These are phyloP conservation scores for Caenorhabditis virilis DNA, from an alignment of 2,888 invertebrate genomes.

Conservation along the genomic window DNA sequence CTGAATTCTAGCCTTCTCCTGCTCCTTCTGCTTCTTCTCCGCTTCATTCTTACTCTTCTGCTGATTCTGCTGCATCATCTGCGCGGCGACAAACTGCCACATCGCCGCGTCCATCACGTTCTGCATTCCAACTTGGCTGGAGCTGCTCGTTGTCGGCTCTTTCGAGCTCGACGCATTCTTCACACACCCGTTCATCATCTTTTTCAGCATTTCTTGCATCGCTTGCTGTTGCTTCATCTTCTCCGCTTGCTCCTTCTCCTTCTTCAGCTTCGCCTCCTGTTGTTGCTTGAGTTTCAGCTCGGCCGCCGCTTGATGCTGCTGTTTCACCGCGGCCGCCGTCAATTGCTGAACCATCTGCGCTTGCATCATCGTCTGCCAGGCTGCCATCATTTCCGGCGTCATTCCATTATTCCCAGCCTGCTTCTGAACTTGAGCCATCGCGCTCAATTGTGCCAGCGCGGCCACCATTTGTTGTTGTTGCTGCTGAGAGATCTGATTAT, in stretches of 20 bases:
- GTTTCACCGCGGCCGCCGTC: neutral
- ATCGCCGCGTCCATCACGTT: constrained; percentile 30
- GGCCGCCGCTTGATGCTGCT: constrained; percentile 6
- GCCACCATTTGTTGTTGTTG: constrained; percentile 1
- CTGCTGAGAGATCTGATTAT: neutral
- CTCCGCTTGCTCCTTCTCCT: constrained; percentile 1
- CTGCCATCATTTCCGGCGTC: constrained; percentile 14
- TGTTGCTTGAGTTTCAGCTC: constrained; percentile 8
- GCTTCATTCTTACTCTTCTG: neutral
- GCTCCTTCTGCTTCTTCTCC: constrained; percentile 2
- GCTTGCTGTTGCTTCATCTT: constrained; percentile 9
- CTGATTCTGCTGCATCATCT: constrained; percentile 28
- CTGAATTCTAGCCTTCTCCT: neutral
- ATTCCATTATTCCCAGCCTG: neutral
- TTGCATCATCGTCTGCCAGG: constrained; percentile 30
- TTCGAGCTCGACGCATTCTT: neutral
- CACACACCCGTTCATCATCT: constrained; percentile 8
- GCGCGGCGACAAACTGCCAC: constrained; percentile 40
- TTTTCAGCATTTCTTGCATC: constrained; percentile 26
- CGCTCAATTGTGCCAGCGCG: constrained; percentile 2
- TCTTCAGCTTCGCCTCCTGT: constrained; percentile 13
- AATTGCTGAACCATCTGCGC: constrained; percentile 8
- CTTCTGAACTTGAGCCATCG: neutral
- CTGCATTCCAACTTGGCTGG: constrained; percentile 1
- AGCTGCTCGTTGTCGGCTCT: neutral